Evolutionary conservation across 2,797 vertebrate genomes (phyloP).

Genomic region (Myotis planiceps): DNA sequence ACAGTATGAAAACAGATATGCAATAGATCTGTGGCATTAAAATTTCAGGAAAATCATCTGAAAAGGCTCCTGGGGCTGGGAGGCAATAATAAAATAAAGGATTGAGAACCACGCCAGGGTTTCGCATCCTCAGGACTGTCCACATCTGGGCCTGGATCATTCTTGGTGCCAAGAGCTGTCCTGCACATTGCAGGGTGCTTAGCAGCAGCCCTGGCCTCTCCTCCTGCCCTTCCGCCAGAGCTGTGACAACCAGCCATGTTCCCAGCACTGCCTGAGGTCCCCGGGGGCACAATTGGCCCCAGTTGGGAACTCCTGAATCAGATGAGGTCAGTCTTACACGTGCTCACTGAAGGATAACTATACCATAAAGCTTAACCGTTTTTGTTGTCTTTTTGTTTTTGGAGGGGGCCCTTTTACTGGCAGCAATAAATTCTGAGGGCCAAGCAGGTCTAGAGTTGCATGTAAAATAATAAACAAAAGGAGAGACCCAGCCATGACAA

Average conservation of each 20-base stretch:
- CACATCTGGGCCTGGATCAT: accelerated
- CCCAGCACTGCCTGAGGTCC: background rate
- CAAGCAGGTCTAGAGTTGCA: background rate
- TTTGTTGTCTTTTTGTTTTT: background rate
- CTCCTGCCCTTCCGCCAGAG: background rate
- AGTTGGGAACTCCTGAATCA: background rate
- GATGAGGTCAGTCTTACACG: background rate
- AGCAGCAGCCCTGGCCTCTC: too few relatives aligned
- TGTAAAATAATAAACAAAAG: background rate
- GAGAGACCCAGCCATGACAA: background rate
- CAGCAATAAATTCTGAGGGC: background rate
- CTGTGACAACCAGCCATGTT: background rate
- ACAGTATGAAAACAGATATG: background rate
- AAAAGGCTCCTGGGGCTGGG: background rate
- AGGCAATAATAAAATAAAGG: background rate
- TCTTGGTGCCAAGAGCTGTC: too few relatives aligned
- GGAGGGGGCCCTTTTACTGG: background rate
- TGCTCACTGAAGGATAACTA: background rate
- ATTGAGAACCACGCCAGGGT: background rate
- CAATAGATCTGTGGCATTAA: background rate
- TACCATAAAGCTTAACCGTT: background rate
- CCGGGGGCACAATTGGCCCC: background rate
- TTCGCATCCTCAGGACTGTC: accelerated
- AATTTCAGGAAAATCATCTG: background rate
- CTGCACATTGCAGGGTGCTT: accelerated